These are phyloP conservation scores for Astyanax mexicanus DNA, from an alignment of 2,797 vertebrate species.

Conservation along the genomic window DNA sequence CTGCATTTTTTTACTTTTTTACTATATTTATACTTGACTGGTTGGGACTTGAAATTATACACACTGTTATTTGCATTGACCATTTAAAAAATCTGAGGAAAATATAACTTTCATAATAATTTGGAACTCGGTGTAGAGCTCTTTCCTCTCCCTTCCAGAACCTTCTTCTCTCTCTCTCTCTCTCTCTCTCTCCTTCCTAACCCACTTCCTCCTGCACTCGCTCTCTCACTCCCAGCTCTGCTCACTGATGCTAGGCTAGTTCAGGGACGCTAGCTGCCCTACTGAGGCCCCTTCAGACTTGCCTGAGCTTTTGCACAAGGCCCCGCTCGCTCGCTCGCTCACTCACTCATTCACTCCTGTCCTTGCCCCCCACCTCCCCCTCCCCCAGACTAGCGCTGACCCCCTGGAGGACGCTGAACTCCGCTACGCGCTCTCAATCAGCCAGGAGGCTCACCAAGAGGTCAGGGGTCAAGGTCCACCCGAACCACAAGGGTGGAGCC, in stretches of 20 bases:
- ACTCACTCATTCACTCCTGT: slow-evolving; percentile 60
- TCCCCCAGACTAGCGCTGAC: slow-evolving; percentile 73
- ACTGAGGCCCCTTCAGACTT: slow-evolving; percentile 42
- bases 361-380: slow-evolving; percentile 70
- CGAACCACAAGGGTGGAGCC: slow-evolving; percentile 37
- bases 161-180: background rate
- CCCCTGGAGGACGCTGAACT: slow-evolving; percentile 89
- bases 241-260: background rate
- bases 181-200: slow-evolving; percentile 1
- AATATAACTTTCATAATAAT: too few relatives aligned
- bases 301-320: slow-evolving; percentile 39
- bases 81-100: too few relatives aligned
- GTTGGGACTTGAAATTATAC: too few relatives aligned
- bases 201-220: slow-evolving; percentile 12
- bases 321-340: slow-evolving; percentile 20
- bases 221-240: slow-evolving; percentile 2
- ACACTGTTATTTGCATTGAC: too few relatives aligned
- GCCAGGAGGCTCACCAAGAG: slow-evolving; percentile 92
- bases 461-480: slow-evolving; percentile 82
- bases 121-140: too few relatives aligned
- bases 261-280: slow-evolving; percentile 11
- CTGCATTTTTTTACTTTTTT: too few relatives aligned
- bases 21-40: too few relatives aligned
- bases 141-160: too few relatives aligned
- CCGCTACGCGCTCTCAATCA: slow-evolving; percentile 91